A percentile compares a stretch with the other conserved stretches of the same genome.
These are phyloP conservation scores for Leptinotarsa defecta DNA, from an alignment of 1,140 invertebrate genomes.

Conservation along the genomic window DNA sequence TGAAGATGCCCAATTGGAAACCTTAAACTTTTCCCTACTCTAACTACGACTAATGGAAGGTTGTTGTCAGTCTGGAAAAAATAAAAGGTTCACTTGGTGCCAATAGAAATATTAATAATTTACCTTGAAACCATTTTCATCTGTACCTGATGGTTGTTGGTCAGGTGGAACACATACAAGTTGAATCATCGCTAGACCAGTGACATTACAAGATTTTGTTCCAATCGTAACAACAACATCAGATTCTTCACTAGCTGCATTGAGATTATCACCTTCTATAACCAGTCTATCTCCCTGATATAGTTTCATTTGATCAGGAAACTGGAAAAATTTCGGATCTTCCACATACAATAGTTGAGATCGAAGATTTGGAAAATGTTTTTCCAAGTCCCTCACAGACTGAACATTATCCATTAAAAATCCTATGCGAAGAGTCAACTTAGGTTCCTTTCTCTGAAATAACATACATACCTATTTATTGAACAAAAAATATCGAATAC, in stretches of 20 bases:
- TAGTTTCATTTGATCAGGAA: slow-evolving; percentile 82
- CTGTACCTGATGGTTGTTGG: slow-evolving; percentile 81
- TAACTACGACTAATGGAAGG: slow-evolving; percentile 86
- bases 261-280: slow-evolving; percentile 92
- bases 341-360: slow-evolving; percentile 86
- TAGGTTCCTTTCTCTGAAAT: slow-evolving; percentile 52
- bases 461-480: background rate
- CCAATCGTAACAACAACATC: slow-evolving; percentile 95
- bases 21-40: slow-evolving; percentile 82
- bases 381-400: slow-evolving; percentile 83
- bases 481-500: background rate
- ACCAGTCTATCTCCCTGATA: slow-evolving; percentile 95
- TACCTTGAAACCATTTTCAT: slow-evolving; percentile 79
- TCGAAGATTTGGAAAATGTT: slow-evolving; percentile 79
- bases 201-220: slow-evolving; percentile 85
- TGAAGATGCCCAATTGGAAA: slow-evolving; percentile 87
- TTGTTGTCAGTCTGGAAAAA: slow-evolving; percentile 64
- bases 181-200: slow-evolving; percentile 85
- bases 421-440: slow-evolving; percentile 75
- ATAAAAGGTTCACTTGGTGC: background rate
- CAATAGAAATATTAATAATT: slow-evolving; percentile 8
- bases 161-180: slow-evolving; percentile 89
- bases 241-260: slow-evolving; percentile 87
- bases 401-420: slow-evolving; percentile 97
- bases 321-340: slow-evolving; percentile 90